Conservation (phyloP, 2,888 invertebrate genomes). For the Andrena camellia region DNA sequence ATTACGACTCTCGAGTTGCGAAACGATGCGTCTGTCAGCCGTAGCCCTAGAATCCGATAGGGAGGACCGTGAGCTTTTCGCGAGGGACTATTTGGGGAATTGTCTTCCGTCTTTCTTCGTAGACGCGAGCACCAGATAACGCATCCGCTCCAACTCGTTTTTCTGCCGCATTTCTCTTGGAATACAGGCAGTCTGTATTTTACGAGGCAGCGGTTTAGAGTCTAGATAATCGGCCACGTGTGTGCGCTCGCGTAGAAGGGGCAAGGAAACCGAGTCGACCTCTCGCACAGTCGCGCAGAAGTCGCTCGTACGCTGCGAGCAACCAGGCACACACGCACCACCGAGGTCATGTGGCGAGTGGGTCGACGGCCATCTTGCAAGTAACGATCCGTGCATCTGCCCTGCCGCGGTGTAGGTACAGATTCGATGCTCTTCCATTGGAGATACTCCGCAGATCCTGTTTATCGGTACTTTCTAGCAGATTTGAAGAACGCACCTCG, state of each 20-base stretch:
- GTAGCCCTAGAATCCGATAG: background rate
- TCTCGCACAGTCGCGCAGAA: conserved; percentile 9
- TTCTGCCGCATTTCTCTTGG: background rate
- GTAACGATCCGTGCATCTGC: conserved; percentile 82
- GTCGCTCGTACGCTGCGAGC: conserved; percentile 3
- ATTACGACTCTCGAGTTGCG: background rate
- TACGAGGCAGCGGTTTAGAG: background rate
- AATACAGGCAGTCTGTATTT: background rate
- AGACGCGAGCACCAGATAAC: background rate
- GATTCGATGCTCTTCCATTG: conserved; percentile 47
- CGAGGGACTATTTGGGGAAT: background rate
- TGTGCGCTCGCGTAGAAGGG: background rate
- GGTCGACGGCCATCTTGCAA: conserved; percentile 80
- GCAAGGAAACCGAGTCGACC: conserved; percentile 24
- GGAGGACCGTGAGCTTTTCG: background rate
- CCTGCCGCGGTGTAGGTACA: conserved; percentile 48
- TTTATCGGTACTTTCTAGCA: background rate
- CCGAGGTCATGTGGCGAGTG: conserved; percentile 79
- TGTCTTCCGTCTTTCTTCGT: background rate
- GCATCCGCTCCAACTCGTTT: background rate
- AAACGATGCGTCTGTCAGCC: background rate
- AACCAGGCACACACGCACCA: conserved; percentile 65
- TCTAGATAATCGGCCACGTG: background rate
- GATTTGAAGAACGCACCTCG: background rate
- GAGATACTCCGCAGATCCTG: conserved; percentile 40